Evolutionary conservation across 2,888 invertebrate species (phyloP), one percentile per base, ranked within the genome.

Genomic region (Drosophila kanekoi): DNA sequence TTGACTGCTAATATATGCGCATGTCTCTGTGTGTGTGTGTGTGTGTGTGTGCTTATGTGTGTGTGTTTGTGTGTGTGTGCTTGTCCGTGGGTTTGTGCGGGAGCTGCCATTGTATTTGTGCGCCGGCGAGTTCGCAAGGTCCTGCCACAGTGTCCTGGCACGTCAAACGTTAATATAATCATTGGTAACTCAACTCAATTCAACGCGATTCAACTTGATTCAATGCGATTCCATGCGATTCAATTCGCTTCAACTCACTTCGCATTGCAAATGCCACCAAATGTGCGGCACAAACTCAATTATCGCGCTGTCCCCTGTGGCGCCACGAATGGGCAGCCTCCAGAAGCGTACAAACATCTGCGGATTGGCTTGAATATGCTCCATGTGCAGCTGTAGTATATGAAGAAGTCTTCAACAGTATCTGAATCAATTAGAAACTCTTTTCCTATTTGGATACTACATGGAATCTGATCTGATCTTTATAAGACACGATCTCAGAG

Each of bases 151-250:
- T 49, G 38, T 72, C 43, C 62, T 38, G 59, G 60, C 69, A 77
- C 74, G 77, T 77, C 74, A 74, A 74, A 72, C 75, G 87, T 75
- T 81, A 87, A 81, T 78, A 52, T 47, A 77, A 81, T 84, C 81
- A 84, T 51, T 38, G 49, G 10, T 38, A 51, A 44, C 43, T 23
- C 37, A 59, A 52, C 48, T 51, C 45, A 32, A 65, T 41, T 62
- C 64, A 64, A 63, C 18, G 48, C 18, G 20, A 52, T 43, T 57
- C 41, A 47, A 53, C 32, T 47, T 18, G 37, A 53, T 33, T 60
- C 62, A 38, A 35, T n/a, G 23, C 18, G 23, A 48, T 47, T 45
- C 45, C n/a, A 20, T 13, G 33, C 14, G 38, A 63, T 58, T 54
- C 59, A 51, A 60, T 43, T 57, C 52, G 32, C 56, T 53, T 40